A percentile compares a stretch with the other conserved stretches of the same genome.
Evolutionary conservation across 2,888 invertebrate genomes (phyloP).

Genomic region (Ypsolopha scabrella): DNA sequence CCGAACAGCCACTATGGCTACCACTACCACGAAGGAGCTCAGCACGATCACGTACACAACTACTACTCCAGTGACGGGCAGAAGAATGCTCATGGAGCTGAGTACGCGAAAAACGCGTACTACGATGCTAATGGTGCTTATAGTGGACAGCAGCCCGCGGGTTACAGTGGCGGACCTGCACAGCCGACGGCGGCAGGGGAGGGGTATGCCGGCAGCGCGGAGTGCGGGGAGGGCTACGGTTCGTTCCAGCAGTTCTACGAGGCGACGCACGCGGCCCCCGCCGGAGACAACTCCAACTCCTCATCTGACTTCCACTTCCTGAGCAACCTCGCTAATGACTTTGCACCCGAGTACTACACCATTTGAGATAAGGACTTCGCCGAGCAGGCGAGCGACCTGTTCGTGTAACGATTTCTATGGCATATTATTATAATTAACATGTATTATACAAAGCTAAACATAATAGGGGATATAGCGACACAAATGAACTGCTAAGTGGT

Average conservation of each 20-base stretch:
- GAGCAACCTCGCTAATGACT: slow-evolving; percentile 92
- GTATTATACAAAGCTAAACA: slow-evolving; percentile 9
- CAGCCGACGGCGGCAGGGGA: slow-evolving; percentile 20
- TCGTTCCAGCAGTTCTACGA: slow-evolving; percentile 80
- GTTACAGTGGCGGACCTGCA: slow-evolving; percentile 55
- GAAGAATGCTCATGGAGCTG: slow-evolving; percentile 55
- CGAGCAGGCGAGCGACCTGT: slow-evolving; percentile 65
- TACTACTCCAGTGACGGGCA: slow-evolving; percentile 62
- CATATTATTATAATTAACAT: slow-evolving; percentile 6
- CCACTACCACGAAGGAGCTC: slow-evolving; percentile 58
- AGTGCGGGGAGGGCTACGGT: slow-evolving; percentile 75
- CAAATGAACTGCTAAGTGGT: slow-evolving; percentile 12
- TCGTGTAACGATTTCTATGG: slow-evolving; percentile 38
- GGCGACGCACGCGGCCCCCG: slow-evolving; percentile 55
- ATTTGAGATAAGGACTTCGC: slow-evolving; percentile 70
- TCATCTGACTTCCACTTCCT: slow-evolving; percentile 96
- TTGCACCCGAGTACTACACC: slow-evolving; percentile 91
- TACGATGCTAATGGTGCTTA: slow-evolving; percentile 51
- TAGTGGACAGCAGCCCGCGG: slow-evolving; percentile 39
- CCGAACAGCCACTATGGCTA: slow-evolving; percentile 62
- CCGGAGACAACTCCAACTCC: slow-evolving; percentile 86
- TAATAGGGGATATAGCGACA: slow-evolving; percentile 12
- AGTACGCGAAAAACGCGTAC: slow-evolving; percentile 65
- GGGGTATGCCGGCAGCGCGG: slow-evolving; percentile 49
- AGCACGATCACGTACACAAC: slow-evolving; percentile 51